Evolutionary conservation across 2,888 invertebrate species (phyloP).

Genomic region (Notodonta dromedarius): DNA sequence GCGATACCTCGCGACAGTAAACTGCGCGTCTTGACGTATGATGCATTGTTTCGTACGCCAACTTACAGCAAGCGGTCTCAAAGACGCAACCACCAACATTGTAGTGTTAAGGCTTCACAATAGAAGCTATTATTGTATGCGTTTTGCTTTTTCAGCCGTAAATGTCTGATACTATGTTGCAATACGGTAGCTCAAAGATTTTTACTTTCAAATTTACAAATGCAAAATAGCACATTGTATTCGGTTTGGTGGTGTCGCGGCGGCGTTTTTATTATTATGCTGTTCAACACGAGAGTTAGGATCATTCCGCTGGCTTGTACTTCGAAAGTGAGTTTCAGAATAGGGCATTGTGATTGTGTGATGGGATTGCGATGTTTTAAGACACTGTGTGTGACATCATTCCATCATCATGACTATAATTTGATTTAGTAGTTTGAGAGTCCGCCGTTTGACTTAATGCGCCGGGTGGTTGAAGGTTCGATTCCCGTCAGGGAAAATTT

Average conservation of each 20-base stretch:
- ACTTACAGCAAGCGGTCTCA: conserved; percentile 35
- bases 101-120: conserved; percentile 31
- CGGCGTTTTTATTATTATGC: conserved; percentile 65
- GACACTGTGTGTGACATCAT: neutral
- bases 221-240: conserved; percentile 79
- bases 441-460: no score
- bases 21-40: conserved; percentile 72
- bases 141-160: conserved; percentile 11
- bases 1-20: conserved; percentile 76
- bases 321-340: conserved; percentile 34
- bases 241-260: conserved; percentile 49
- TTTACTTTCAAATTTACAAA: conserved; percentile 75
- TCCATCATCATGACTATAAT: neutral
- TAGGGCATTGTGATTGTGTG: conserved; percentile 42
- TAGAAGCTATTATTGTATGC: conserved; percentile 37
- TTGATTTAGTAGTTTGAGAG: no score
- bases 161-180: conserved; percentile 66
- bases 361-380: conserved; percentile 14
- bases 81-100: conserved; percentile 19
- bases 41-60: conserved; percentile 67
- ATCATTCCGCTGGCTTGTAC: conserved; percentile 23
- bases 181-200: conserved; percentile 75
- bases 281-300: conserved; percentile 46
- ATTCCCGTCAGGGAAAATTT: no score
- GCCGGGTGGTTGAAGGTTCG: no score